Percentiles rank a stretch among this genome's conserved stretches.
Evolutionary conservation across 2,888 invertebrate genomes (phyloP).

Genomic region (Tetropium fuscum): DNA sequence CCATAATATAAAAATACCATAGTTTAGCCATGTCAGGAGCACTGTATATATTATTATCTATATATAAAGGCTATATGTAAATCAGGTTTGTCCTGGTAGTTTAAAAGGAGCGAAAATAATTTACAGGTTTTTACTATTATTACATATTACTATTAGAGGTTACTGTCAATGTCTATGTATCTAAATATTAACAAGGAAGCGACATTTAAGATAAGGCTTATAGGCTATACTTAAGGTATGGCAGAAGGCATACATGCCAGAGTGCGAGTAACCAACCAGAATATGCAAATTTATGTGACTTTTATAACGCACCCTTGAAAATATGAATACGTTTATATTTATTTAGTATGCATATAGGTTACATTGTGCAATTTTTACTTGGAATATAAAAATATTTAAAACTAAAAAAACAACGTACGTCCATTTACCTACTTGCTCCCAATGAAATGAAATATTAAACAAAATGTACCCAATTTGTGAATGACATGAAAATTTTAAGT

Average conservation of each 20-base stretch:
- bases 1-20: too few relatives aligned
- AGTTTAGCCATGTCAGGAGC: background rate
- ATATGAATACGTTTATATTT: conserved; percentile 18
- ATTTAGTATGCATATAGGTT: conserved; percentile 7
- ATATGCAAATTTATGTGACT: conserved; percentile 6
- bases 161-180: conserved; percentile 12
- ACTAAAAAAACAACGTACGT: too few relatives aligned
- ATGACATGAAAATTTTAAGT: too few relatives aligned
- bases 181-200: conserved; percentile 23
- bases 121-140: background rate
- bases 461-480: too few relatives aligned
- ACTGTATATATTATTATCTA: conserved; percentile 7
- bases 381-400: too few relatives aligned
- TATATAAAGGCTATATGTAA: conserved; percentile 15
- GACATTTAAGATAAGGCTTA: conserved; percentile 7
- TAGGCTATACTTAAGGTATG: too few relatives aligned
- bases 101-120: background rate
- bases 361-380: background rate
- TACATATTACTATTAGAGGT: conserved; percentile 7
- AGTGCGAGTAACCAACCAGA: conserved; percentile 10
- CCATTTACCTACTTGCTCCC: background rate
- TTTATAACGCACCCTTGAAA: conserved; percentile 17
- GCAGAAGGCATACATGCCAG: background rate
- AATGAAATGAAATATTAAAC: too few relatives aligned
- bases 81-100: conserved; percentile 1